A percentile compares a stretch with the other conserved stretches of the same genome.
Evolutionary conservation across 2,113 vertebrate species (phyloP).

Genomic region (Rhizomys pruinosus): DNA sequence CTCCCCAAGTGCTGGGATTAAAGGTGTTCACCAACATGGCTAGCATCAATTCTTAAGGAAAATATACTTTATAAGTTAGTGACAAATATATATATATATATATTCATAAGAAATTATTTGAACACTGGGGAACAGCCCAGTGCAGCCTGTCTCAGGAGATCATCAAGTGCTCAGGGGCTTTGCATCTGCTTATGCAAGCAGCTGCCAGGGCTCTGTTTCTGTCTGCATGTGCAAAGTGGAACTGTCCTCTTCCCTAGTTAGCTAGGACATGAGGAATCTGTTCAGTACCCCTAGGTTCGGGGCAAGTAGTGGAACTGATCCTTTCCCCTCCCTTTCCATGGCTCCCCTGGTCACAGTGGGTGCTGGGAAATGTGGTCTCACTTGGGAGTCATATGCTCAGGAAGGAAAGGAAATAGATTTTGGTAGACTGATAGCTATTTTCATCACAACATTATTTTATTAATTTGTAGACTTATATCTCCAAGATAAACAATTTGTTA

Average conservation of each 20-base stretch:
- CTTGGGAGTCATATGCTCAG: neutral
- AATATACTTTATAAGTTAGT: neutral
- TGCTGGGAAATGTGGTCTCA: neutral
- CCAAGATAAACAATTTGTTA: conserved; percentile 49
- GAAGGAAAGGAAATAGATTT: conserved; percentile 43
- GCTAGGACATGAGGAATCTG: neutral
- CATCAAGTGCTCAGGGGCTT: neutral
- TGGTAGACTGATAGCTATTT: neutral
- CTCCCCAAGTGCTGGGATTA: too few species aligned
- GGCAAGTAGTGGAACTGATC: neutral
- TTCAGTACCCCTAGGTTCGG: neutral
- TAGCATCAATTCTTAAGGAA: neutral
- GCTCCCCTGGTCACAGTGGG: neutral
- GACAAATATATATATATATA: too few species aligned
- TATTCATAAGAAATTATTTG: too few species aligned
- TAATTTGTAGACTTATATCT: conserved; percentile 44
- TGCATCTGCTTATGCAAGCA: neutral
- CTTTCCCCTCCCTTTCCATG: neutral
- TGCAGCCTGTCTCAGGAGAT: neutral
- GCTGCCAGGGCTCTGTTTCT: neutral
- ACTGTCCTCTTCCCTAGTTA: neutral
- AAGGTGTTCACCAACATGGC: too few species aligned
- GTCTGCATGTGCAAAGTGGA: neutral
- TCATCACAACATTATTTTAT: conserved; percentile 45
- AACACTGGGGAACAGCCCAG: neutral